Conservation (phyloP, 1,140 invertebrate genomes). For the Drosophila kepulauana region DNA sequence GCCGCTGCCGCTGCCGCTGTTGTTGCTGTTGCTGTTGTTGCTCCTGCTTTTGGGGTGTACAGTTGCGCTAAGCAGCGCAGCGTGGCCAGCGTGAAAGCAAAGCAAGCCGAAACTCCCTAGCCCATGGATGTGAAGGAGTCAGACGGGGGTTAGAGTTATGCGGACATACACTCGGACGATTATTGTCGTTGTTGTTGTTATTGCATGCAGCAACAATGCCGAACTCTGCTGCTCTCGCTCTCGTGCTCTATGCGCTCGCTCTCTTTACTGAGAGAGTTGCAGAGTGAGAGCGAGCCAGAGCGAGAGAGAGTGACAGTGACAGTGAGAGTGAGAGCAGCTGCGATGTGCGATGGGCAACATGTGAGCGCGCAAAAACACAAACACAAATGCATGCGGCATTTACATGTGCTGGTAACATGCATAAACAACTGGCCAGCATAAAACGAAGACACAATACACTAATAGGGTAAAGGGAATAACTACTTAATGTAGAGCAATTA, state of each 20-base stretch:
- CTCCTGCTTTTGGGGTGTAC: slow-evolving; percentile 24
- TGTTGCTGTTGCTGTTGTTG: background rate
- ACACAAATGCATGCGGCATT: slow-evolving; percentile 47
- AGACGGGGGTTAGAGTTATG: slow-evolving; percentile 41
- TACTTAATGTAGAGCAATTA: background rate
- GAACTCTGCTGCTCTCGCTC: slow-evolving; percentile 7
- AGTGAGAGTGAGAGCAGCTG: slow-evolving; percentile 35
- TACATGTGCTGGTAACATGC: slow-evolving; percentile 47
- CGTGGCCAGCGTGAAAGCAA: slow-evolving; percentile 37
- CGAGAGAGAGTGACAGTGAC: background rate
- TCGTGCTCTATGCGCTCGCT: background rate
- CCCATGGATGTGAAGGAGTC: slow-evolving; percentile 29
- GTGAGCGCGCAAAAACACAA: slow-evolving; percentile 45
- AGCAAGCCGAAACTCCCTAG: slow-evolving; percentile 10
- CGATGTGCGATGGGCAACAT: slow-evolving; percentile 36
- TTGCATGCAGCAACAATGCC: slow-evolving; percentile 49
- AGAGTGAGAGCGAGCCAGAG: background rate
- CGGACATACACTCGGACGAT: slow-evolving; percentile 10
- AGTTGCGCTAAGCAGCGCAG: slow-evolving; percentile 54
- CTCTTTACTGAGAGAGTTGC: slow-evolving; percentile 12
- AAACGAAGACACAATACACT: slow-evolving; percentile 22
- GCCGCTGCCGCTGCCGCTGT: slow-evolving; percentile 20
- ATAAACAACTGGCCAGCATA: background rate
- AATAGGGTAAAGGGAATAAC: background rate
- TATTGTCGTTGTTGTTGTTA: slow-evolving; percentile 2